phyloP scores from a whole-genome alignment of 2,888 invertebrate species.

The Pyralis farinalis region DNA sequence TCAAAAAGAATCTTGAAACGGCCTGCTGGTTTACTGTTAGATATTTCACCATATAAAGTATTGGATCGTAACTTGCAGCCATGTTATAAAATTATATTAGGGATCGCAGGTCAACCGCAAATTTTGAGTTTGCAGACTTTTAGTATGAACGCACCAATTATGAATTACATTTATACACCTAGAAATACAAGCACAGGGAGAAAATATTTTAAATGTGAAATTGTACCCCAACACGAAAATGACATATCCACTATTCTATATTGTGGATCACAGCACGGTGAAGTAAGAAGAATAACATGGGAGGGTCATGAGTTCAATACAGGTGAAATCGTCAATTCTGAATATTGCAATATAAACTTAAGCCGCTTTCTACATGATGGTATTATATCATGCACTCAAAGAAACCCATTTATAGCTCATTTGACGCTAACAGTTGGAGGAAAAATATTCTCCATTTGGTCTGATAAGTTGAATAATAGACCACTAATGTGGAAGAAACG shows the following conservation, averaged over 20 bases:
- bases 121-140: slow-evolving; percentile 66
- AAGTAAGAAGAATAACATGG: slow-evolving; percentile 78
- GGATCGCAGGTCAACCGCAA: slow-evolving; percentile 60
- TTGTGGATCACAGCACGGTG: slow-evolving; percentile 66
- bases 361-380: slow-evolving; percentile 85
- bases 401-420: slow-evolving; percentile 83
- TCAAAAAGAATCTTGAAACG: slow-evolving; percentile 68
- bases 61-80: slow-evolving; percentile 84
- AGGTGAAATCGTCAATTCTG: slow-evolving; percentile 82
- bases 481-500: slow-evolving; percentile 86
- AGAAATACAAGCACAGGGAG: slow-evolving; percentile 49
- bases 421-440: slow-evolving; percentile 88
- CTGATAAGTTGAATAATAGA: slow-evolving; percentile 80
- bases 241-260: slow-evolving; percentile 52
- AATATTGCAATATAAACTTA: slow-evolving; percentile 67
- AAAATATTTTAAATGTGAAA: slow-evolving; percentile 60
- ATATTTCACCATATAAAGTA: slow-evolving; percentile 81
- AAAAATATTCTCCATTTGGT: slow-evolving; percentile 88
- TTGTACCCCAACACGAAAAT: slow-evolving; percentile 43
- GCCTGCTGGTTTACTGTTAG: slow-evolving; percentile 81
- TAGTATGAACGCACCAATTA: slow-evolving; percentile 46
- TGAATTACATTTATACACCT: slow-evolving; percentile 53
- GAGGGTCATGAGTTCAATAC: slow-evolving; percentile 85
- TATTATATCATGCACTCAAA: slow-evolving; percentile 79
- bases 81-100: slow-evolving; percentile 77